phyloP scores from a whole-genome alignment of 1,140 invertebrate genomes.

The Leptoteleia sp. region DNA sequence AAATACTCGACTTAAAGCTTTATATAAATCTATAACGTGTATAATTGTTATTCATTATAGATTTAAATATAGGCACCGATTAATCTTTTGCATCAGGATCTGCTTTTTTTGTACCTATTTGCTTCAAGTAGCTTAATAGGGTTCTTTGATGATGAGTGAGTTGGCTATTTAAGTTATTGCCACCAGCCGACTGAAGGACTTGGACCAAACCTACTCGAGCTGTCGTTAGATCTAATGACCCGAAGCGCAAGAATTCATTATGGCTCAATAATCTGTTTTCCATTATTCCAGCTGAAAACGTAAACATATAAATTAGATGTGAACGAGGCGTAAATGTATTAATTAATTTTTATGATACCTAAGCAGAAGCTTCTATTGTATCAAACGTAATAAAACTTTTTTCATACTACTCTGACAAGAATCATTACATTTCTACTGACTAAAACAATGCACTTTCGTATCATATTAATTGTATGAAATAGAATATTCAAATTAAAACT shows the following conservation, averaged over 20 bases:
- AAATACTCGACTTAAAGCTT: slow-evolving; percentile 76
- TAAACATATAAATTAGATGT: background rate
- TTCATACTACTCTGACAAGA: too few relatives aligned
- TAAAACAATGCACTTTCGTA: too few relatives aligned
- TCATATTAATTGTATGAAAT: too few relatives aligned
- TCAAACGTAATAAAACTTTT: too few relatives aligned
- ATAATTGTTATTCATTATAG: slow-evolving; percentile 76
- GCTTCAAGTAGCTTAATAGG: slow-evolving; percentile 84
- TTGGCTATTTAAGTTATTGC: slow-evolving; percentile 83
- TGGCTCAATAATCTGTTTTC: slow-evolving; percentile 84
- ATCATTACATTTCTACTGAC: too few relatives aligned
- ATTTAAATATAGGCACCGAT: slow-evolving; percentile 77
- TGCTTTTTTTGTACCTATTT: slow-evolving; percentile 78
- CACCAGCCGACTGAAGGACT: slow-evolving; percentile 84
- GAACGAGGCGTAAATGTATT: background rate
- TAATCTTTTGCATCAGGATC: slow-evolving; percentile 67
- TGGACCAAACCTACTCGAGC: slow-evolving; percentile 84
- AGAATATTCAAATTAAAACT: too few relatives aligned
- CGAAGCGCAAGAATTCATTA: slow-evolving; percentile 85
- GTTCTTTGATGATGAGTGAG: slow-evolving; percentile 86
- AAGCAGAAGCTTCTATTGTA: too few relatives aligned
- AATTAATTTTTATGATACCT: too few relatives aligned
- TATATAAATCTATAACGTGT: slow-evolving; percentile 74
- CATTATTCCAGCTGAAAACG: slow-evolving; percentile 78
- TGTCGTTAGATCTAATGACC: slow-evolving; percentile 83